Evolutionary conservation across 2,888 invertebrate genomes (phyloP).

Genomic region (Drosophila mettleri): DNA sequence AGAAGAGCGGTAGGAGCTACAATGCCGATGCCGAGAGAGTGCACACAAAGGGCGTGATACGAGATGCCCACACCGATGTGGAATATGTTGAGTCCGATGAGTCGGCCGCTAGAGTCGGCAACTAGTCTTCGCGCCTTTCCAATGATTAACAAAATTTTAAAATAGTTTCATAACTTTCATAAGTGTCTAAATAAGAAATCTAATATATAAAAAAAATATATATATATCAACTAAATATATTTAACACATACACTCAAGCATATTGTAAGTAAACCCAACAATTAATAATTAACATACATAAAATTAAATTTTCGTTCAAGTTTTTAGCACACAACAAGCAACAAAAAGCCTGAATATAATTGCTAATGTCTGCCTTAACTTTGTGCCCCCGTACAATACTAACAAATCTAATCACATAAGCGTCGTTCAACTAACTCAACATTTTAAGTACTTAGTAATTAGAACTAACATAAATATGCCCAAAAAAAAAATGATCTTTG

Average conservation of each 20-base stretch:
- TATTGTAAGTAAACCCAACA: conserved; percentile 76
- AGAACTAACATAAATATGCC: conserved; percentile 56
- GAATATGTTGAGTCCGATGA: conserved; percentile 86
- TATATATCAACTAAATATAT: conserved; percentile 33
- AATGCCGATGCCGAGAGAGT: conserved; percentile 85
- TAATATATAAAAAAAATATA: conserved; percentile 28
- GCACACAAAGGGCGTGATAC: conserved; percentile 86
- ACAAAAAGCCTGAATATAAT: conserved; percentile 61
- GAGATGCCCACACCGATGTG: conserved; percentile 86
- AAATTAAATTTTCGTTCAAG: conserved; percentile 58
- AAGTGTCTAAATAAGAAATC: conserved; percentile 41
- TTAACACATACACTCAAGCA: conserved; percentile 60
- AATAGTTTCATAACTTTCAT: conserved; percentile 58
- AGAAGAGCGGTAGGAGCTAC: conserved; percentile 84
- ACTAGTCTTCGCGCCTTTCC: conserved; percentile 54
- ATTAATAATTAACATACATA: conserved; percentile 43
- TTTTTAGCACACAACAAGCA: conserved; percentile 56
- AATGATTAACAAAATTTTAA: conserved; percentile 31
- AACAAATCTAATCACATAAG: conserved; percentile 53
- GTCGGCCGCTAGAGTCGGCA: conserved; percentile 75
- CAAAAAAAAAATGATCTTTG: conserved; percentile 68
- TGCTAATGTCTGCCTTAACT: conserved; percentile 51
- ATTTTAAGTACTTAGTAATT: conserved; percentile 43
- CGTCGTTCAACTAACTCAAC: conserved; percentile 71
- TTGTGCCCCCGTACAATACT: conserved; percentile 59